phyloP scores from a whole-genome alignment of 2,113 vertebrate species.

The Lycocorax pyrrhopterus region DNA sequence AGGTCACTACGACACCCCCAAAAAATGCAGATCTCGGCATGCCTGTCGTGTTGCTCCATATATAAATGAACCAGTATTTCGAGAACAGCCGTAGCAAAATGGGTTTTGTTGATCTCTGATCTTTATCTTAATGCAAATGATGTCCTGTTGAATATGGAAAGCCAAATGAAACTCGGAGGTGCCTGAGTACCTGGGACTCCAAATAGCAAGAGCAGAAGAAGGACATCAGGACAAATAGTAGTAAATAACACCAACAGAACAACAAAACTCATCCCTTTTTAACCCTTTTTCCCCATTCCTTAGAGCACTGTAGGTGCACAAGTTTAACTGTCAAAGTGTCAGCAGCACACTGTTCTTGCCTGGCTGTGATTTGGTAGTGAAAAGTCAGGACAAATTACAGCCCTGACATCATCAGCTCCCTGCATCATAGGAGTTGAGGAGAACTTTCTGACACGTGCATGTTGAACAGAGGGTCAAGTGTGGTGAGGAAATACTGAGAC shows the following conservation, averaged over 20 bases:
- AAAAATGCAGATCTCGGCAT: neutral
- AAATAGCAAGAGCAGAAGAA: neutral
- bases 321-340: neutral
- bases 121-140: neutral
- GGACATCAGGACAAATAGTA: neutral
- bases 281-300: neutral
- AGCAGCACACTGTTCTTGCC: neutral
- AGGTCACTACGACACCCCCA: neutral
- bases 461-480: neutral
- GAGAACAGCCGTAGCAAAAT: neutral
- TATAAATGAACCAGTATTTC: neutral
- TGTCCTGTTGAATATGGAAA: neutral
- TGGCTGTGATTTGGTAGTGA: rapidly evolving
- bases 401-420: neutral
- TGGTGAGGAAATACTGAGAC: neutral
- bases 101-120: neutral
- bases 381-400: neutral
- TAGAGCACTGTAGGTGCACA: too few relatives aligned
- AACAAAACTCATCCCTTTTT: neutral
- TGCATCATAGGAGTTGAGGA: neutral
- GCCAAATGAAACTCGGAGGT: neutral
- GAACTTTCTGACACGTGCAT: neutral
- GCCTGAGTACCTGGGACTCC: neutral
- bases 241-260: neutral
- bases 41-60: rapidly evolving